Conservation (phyloP, 2,113 vertebrate species). For the Sturnira hondurensis region DNA sequence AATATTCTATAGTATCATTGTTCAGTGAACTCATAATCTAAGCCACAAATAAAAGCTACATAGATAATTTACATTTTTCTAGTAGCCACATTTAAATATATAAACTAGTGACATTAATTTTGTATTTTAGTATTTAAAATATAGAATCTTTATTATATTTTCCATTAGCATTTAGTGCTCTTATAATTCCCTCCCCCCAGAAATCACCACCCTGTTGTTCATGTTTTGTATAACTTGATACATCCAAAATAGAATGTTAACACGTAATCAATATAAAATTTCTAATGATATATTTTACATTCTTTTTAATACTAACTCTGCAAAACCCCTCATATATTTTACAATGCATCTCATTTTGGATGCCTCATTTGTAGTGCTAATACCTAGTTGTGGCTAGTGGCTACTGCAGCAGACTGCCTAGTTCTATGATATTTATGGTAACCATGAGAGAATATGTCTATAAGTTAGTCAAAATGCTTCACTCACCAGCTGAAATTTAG, state of each 20-base stretch:
- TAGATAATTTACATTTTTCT: background rate
- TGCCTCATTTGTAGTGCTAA: too few species aligned
- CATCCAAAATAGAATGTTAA: background rate
- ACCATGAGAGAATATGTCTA: background rate
- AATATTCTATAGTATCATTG: background rate
- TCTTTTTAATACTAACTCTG: background rate
- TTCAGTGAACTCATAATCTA: background rate
- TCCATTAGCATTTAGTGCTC: too few species aligned
- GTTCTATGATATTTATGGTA: background rate
- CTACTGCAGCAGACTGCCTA: fast-evolving
- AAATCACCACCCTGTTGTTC: too few species aligned
- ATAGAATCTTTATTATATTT: too few species aligned
- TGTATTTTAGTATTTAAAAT: background rate
- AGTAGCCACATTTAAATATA: background rate
- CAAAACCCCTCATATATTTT: background rate
- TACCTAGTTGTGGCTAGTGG: background rate
- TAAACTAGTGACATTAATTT: background rate
- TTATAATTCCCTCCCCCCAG: too few species aligned
- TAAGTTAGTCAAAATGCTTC: background rate
- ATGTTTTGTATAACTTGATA: background rate
- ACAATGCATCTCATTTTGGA: fast-evolving
- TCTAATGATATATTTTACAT: background rate
- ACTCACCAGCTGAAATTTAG: background rate
- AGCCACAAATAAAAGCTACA: background rate
- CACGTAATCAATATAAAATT: background rate